phyloP scores from a whole-genome alignment of 2,888 invertebrate genomes.

The Cantharis flavilabris region DNA sequence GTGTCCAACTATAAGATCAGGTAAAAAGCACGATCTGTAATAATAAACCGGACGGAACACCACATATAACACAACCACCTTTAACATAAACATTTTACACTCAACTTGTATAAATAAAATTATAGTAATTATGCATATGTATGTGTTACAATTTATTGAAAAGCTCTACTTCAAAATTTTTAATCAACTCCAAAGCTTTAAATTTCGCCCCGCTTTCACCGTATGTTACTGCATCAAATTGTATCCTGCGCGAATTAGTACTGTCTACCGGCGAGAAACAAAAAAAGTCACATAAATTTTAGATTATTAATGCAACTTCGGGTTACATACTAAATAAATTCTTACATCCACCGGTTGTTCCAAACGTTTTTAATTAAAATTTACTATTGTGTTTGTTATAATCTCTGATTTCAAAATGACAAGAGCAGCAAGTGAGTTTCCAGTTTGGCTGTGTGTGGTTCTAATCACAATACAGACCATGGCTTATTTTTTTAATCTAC shows the following conservation, averaged over 20 bases:
- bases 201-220: background rate
- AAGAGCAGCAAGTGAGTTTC: background rate
- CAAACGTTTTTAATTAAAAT: background rate
- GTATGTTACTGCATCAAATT: background rate
- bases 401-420: background rate
- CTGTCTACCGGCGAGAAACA: background rate
- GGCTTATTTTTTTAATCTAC: too few relatives aligned
- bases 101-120: background rate
- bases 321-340: background rate
- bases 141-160: background rate
- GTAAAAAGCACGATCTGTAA: slow-evolving; percentile 22
- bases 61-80: slow-evolving; percentile 9
- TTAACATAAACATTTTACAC: slow-evolving; percentile 7
- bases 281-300: background rate
- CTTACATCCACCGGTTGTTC: background rate
- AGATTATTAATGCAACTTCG: background rate
- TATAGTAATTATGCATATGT: background rate
- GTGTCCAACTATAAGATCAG: slow-evolving; percentile 16
- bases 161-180: background rate
- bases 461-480: too few relatives aligned
- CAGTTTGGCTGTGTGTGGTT: too few relatives aligned
- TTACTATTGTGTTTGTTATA: background rate
- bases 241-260: background rate
- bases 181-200: background rate
- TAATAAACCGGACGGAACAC: slow-evolving; percentile 17